Base-by-base conservation (phyloP, 2,888 invertebrate genomes). In the Sepiola atlantica region DNA sequence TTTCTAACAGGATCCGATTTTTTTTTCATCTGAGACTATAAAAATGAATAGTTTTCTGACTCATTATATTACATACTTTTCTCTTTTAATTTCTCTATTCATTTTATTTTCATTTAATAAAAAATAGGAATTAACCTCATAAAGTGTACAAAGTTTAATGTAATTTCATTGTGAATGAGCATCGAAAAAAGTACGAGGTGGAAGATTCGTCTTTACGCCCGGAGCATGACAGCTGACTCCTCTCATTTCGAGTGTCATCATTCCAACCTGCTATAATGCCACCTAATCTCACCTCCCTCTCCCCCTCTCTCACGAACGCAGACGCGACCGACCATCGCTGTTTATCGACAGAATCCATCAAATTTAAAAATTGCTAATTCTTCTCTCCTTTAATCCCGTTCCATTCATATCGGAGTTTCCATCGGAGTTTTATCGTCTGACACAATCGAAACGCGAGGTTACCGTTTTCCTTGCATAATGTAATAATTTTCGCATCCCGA, bases 201-300 rank as follows among this genome's bases (percentile, higher is more conserved):
- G 32, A 16, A 32, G 77, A 18, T 77, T n/a, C 12, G 77, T 16
- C 16, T 77, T 77, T 16, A 77, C 14, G 4, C 77, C 32, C 0
- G n/a, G n/a, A 77, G 77, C 77, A 32, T 1, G 77, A n/a, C 77
- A 77, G n/a, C 77, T 77, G 77, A 77, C 77, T 77, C 16, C 77
- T 77, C 77, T 77, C n/a, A 77, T 77, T 77, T 77, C n/a, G 14
- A n/a, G n/a, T 77, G n/a, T 77, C 77, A 77, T 77, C 77, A 77
- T n/a, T 21, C n/a, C 32, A 77, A 77, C 77, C n/a, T 32, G 77
- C n/a, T 77, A 45, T 45, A 45, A 45, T 45, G 45, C 45, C 45
- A 45, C 45, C 45, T 45, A 45, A 45, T 45, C 45, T 8, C 45
- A 4, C 45, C 45, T 45, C 45, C 8, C 45, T 45, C 45, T 14